Conservation (phyloP, 1,140 invertebrate species). For the Andrena cerasifolii region DNA sequence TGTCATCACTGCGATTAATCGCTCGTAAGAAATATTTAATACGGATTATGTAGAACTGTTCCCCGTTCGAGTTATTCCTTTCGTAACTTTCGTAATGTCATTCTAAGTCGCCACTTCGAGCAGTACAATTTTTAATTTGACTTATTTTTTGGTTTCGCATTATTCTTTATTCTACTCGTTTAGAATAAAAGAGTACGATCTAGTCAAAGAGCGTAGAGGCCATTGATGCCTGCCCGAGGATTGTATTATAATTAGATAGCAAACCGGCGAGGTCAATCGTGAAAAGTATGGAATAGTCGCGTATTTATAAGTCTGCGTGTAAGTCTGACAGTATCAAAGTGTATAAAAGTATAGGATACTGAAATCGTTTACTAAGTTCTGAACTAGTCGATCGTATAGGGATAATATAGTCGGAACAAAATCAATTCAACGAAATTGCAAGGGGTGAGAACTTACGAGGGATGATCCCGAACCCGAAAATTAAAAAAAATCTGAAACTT, state of each 20-base stretch:
- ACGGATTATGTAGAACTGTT: too few species aligned
- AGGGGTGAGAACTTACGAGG: too few species aligned
- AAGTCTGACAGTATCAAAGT: background rate
- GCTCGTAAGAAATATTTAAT: too few species aligned
- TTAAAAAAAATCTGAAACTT: too few species aligned
- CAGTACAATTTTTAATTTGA: constrained; percentile 56
- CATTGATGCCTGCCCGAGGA: background rate
- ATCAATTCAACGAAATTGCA: too few species aligned
- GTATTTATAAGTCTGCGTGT: background rate
- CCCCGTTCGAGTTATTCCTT: too few species aligned
- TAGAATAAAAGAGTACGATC: constrained; percentile 77
- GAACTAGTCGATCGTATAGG: background rate
- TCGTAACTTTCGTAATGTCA: background rate
- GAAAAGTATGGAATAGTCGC: background rate
- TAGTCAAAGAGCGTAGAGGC: constrained; percentile 70
- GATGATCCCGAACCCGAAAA: too few species aligned
- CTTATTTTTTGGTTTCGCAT: constrained; percentile 70
- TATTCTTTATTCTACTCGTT: constrained; percentile 70
- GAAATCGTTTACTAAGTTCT: background rate
- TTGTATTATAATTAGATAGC: constrained; percentile 12
- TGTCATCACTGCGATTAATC: too few species aligned
- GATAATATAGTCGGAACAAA: too few species aligned
- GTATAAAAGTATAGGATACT: background rate
- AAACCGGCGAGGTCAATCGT: background rate
- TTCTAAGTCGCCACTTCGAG: background rate